These are phyloP conservation scores for Neosilurus mollespiculum DNA, from an alignment of 2,797 vertebrate species.

Conservation along the genomic window DNA sequence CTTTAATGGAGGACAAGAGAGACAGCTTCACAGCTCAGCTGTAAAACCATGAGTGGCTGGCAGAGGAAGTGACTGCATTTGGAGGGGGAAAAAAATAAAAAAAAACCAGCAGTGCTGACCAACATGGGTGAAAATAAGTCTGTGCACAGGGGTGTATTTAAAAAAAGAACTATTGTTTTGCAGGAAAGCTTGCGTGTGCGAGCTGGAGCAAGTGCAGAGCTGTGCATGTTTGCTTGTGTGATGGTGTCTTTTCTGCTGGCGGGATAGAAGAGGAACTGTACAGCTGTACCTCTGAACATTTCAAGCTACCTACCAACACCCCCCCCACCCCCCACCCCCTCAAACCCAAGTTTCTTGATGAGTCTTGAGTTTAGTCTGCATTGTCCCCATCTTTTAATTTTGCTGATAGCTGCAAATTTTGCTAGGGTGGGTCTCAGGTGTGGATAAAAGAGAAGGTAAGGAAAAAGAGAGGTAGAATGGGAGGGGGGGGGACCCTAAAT, in stretches of 20 bases:
- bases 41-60: constrained; percentile 24
- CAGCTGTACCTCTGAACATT: constrained; percentile 61
- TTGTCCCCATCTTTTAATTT: constrained; percentile 65
- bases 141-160: constrained; percentile 18
- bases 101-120: constrained; percentile 4
- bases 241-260: constrained; percentile 40
- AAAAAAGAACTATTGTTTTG: constrained; percentile 55
- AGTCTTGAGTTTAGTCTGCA: constrained; percentile 65
- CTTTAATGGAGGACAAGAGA: constrained; percentile 45
- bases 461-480: constrained; percentile 43
- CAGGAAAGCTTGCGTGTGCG: constrained; percentile 59
- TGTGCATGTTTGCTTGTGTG: constrained; percentile 50
- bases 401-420: constrained; percentile 75
- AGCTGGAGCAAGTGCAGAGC: constrained; percentile 35
- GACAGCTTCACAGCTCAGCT: constrained; percentile 47
- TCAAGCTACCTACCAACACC: constrained; percentile 41
- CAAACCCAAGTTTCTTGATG: constrained; percentile 73
- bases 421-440: constrained; percentile 71
- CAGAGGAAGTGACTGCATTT: constrained; percentile 31
- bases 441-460: constrained; percentile 61
- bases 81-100: too few relatives aligned
- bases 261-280: constrained; percentile 57
- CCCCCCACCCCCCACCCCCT: constrained; percentile 25
- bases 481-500: constrained; percentile 45
- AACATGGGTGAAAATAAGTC: constrained; percentile 37